Evolutionary conservation across 2,888 invertebrate species (phyloP).

Genomic region (Acanthococcus lagerstroemiae): DNA sequence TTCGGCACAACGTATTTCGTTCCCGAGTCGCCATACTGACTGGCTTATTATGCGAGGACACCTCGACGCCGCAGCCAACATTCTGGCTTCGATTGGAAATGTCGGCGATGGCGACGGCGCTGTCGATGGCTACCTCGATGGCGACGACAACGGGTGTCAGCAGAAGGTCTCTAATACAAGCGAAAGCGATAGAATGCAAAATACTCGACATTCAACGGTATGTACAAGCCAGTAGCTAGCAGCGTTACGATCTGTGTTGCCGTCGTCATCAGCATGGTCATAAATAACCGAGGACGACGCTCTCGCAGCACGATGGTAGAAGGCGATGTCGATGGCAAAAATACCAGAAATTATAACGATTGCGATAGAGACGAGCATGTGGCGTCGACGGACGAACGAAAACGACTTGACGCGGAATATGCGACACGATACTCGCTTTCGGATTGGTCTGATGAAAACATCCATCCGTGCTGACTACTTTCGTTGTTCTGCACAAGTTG

Average conservation of each 20-base stretch:
- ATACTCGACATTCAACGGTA: neutral
- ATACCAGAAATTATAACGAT: no score
- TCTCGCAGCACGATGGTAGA: neutral
- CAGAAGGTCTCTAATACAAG: no score
- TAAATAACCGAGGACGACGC: neutral
- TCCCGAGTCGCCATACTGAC: constrained; percentile 20
- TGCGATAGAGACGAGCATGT: neutral
- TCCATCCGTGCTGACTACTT: neutral
- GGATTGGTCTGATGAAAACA: neutral
- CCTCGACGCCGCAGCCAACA: neutral
- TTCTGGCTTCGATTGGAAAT: constrained; percentile 1
- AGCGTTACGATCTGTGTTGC: neutral
- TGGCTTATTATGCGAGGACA: constrained; percentile 15
- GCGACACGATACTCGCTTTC: neutral
- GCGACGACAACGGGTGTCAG: no score
- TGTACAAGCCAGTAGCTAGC: neutral
- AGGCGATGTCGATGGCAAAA: neutral
- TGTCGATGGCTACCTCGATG: no score
- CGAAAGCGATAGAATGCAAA: neutral
- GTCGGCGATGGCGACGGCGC: neutral
- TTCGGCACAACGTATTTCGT: neutral
- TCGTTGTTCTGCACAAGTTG: constrained; percentile 15
- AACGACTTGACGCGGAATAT: neutral
- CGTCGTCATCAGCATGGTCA: neutral
- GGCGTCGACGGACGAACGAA: neutral